These are phyloP conservation scores for Drosophila subsilvestris DNA, from an alignment of 2,888 invertebrate genomes.

Conservation along the genomic window DNA sequence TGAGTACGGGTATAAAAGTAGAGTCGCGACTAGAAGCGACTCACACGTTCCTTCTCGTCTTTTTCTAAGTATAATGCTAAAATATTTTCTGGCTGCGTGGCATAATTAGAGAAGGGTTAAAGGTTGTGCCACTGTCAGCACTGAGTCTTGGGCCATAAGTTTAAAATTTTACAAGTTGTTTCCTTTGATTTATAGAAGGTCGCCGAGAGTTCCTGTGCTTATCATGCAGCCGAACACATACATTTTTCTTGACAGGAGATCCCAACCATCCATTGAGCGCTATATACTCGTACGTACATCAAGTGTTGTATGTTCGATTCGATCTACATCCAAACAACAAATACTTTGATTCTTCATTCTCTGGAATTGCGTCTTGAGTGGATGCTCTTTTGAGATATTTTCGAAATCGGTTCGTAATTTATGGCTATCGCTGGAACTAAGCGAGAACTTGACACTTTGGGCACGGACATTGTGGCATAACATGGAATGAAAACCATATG, in stretches of 20 bases:
- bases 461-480: constrained; percentile 33
- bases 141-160: constrained; percentile 54
- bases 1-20: too few relatives aligned
- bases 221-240: constrained; percentile 40
- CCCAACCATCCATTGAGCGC: constrained; percentile 25
- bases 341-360: constrained; percentile 57
- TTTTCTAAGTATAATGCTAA: constrained; percentile 5
- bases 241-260: constrained; percentile 13
- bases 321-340: constrained; percentile 50
- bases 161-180: constrained; percentile 50
- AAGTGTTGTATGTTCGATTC: constrained; percentile 15
- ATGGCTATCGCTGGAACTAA: constrained; percentile 61
- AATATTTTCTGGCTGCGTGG: constrained; percentile 44
- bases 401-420: constrained; percentile 63
- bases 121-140: constrained; percentile 63
- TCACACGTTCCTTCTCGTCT: too few relatives aligned
- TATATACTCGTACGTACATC: constrained; percentile 25
- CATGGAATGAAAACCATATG: constrained; percentile 65
- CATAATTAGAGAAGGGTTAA: constrained; percentile 77
- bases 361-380: constrained; percentile 29
- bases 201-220: constrained; percentile 33
- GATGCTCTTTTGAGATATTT: constrained; percentile 23
- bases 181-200: constrained; percentile 63
- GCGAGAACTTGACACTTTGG: constrained; percentile 48
- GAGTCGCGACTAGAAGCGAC: too few relatives aligned